A percentile compares a stretch with the other conserved stretches of the same genome.
Evolutionary conservation across 2,888 invertebrate species (phyloP).

Genomic region (Platycheirus rosarum): DNA sequence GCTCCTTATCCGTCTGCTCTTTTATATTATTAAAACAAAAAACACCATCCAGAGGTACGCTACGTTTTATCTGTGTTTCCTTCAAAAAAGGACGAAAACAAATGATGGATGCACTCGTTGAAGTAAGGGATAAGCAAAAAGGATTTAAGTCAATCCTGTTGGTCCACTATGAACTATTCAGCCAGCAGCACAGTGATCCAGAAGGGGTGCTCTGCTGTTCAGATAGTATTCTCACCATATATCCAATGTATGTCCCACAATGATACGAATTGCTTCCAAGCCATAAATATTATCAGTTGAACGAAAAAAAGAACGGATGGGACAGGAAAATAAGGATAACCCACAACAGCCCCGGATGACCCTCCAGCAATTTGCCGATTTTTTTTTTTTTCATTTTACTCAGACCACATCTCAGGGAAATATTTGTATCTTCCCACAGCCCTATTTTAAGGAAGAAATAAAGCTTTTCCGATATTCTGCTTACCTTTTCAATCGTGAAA

Average conservation of each 20-base stretch:
- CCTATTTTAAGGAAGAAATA: conserved; percentile 15
- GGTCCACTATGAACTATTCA: too few relatives aligned
- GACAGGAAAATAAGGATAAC: too few relatives aligned
- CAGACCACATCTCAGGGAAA: conserved; percentile 22
- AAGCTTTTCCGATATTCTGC: conserved; percentile 31
- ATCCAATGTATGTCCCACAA: too few relatives aligned
- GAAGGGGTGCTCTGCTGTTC: conserved; percentile 3
- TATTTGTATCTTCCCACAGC: not conserved
- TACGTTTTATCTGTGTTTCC: too few relatives aligned
- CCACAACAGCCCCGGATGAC: too few relatives aligned
- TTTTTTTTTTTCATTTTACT: too few relatives aligned
- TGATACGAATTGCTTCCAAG: too few relatives aligned
- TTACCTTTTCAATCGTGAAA: conserved; percentile 60
- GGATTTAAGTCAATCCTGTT: conserved; percentile 43
- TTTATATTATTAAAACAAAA: conserved; percentile 34
- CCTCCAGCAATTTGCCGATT: too few relatives aligned
- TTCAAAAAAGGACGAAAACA: conserved; percentile 9
- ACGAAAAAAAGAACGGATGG: too few relatives aligned
- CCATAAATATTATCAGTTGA: too few relatives aligned
- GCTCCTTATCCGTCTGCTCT: conserved; percentile 33
- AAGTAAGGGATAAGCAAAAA: conserved; percentile 31
- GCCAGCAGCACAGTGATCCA: conserved; percentile 4
- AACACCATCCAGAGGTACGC: conserved; percentile 26
- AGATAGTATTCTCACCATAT: not conserved
- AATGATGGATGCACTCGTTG: conserved; percentile 45